Percentiles rank a stretch among this genome's conserved stretches.
These are phyloP conservation scores for Polyploca ridens DNA, from an alignment of 2,888 invertebrate genomes.

Conservation along the genomic window DNA sequence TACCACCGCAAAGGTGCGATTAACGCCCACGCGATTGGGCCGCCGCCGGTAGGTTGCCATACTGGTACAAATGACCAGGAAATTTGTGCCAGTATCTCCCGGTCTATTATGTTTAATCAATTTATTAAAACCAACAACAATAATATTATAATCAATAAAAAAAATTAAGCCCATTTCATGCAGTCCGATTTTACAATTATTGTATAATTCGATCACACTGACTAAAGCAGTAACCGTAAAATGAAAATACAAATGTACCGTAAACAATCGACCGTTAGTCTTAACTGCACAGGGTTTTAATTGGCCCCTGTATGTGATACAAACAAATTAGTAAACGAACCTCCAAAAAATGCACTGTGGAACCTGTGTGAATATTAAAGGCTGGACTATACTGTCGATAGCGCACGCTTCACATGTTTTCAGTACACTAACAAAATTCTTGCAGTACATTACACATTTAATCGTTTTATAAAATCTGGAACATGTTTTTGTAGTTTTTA, in stretches of 20 bases:
- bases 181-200: neutral
- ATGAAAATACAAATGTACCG: neutral
- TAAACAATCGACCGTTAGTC: constrained; percentile 6
- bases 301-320: constrained; percentile 7
- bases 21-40: no score
- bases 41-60: no score
- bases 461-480: neutral
- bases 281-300: neutral
- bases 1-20: no score
- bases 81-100: no score
- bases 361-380: neutral
- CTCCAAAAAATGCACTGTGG: neutral
- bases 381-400: constrained; percentile 1
- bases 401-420: neutral
- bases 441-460: neutral
- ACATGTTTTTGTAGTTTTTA: neutral
- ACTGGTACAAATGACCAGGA: no score
- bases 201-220: neutral
- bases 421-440: neutral
- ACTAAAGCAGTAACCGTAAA: neutral
- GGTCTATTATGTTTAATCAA: neutral
- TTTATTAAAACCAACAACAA: neutral
- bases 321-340: constrained; percentile 7
- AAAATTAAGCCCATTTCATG: neutral
- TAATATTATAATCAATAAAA: neutral